Conservation (phyloP, 2,888 invertebrate genomes). For the Caenorhabditis sp. region DNA sequence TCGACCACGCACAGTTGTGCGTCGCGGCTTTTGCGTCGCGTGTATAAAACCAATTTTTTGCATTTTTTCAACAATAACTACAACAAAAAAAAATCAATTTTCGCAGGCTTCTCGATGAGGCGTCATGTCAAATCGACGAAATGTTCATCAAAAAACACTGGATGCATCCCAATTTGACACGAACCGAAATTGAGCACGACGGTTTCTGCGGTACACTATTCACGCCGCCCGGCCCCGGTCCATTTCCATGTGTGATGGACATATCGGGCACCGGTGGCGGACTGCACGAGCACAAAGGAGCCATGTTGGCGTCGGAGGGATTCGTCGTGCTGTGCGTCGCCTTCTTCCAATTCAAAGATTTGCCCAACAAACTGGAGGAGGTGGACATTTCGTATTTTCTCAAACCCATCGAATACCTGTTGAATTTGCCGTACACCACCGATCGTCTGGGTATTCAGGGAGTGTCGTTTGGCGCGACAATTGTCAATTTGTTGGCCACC, state of each 20-base stretch:
- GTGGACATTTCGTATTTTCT: slow-evolving; percentile 40
- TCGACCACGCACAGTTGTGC: no score
- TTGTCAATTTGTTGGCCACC: slow-evolving; percentile 37
- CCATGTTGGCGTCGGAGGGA: slow-evolving; percentile 46
- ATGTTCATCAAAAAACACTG: slow-evolving; percentile 22
- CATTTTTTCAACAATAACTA: no score
- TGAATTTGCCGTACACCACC: slow-evolving; percentile 28
- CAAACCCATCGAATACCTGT: slow-evolving; percentile 36
- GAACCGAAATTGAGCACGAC: slow-evolving; percentile 15
- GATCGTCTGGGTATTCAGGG: slow-evolving; percentile 45
- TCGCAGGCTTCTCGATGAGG: slow-evolving; percentile 23
- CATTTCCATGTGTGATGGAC: slow-evolving; percentile 43
- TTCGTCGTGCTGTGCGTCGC: slow-evolving; percentile 47
- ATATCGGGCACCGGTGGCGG: slow-evolving; percentile 48
- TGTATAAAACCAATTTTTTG: no score
- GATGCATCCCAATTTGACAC: slow-evolving; percentile 15
- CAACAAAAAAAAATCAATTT: no score
- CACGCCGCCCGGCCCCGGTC: slow-evolving; percentile 34
- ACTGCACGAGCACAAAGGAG: slow-evolving; percentile 44
- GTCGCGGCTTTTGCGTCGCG: no score
- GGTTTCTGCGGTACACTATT: slow-evolving; percentile 24
- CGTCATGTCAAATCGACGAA: slow-evolving; percentile 16
- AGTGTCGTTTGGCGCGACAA: slow-evolving; percentile 46
- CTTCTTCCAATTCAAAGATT: slow-evolving; percentile 44
- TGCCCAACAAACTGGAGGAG: slow-evolving; percentile 38